A percentile compares a stretch with the other conserved stretches of the same genome.
Conservation (phyloP, 2,113 vertebrate genomes). For the Scomber japonicus region DNA sequence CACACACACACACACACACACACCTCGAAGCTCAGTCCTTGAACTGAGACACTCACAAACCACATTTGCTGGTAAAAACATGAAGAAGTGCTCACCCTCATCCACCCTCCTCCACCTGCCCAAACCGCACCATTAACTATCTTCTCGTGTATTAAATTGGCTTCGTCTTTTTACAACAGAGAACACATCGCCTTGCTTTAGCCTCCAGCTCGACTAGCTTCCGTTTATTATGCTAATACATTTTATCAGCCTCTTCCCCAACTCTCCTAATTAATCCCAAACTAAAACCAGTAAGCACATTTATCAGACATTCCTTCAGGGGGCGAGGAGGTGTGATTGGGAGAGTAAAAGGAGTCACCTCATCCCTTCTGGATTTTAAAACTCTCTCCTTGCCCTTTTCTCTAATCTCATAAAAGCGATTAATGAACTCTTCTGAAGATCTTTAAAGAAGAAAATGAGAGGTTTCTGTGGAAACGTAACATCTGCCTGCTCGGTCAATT, state of each 20-base stretch:
- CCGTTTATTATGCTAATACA: constrained; percentile 72
- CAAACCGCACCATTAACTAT: constrained; percentile 76
- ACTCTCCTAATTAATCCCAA: constrained; percentile 72
- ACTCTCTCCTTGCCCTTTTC: not conserved
- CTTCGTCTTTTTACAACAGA: constrained; percentile 60
- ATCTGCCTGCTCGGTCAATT: constrained; percentile 16
- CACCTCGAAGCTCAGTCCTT: not conserved
- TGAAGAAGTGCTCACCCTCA: constrained; percentile 10
- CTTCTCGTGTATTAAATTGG: constrained; percentile 81
- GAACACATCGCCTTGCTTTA: constrained; percentile 18
- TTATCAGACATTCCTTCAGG: constrained; percentile 70
- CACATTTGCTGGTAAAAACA: constrained; percentile 4
- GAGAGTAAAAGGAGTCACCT: constrained; percentile 9
- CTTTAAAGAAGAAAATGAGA: constrained; percentile 19
- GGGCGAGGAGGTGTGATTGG: constrained; percentile 2
- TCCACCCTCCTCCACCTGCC: constrained; percentile 54
- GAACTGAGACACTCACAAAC: not conserved
- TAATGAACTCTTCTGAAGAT: constrained; percentile 31
- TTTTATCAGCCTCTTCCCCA: constrained; percentile 50
- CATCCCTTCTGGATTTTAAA: constrained; percentile 16
- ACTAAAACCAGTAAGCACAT: constrained; percentile 67
- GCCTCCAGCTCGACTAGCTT: constrained; percentile 42
- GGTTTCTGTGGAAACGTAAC: constrained; percentile 10
- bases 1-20: constrained; percentile 21
- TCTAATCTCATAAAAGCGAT: constrained; percentile 44